phyloP scores from a whole-genome alignment of 2,113 vertebrate genomes.

The Prionailurus viverrinus region DNA sequence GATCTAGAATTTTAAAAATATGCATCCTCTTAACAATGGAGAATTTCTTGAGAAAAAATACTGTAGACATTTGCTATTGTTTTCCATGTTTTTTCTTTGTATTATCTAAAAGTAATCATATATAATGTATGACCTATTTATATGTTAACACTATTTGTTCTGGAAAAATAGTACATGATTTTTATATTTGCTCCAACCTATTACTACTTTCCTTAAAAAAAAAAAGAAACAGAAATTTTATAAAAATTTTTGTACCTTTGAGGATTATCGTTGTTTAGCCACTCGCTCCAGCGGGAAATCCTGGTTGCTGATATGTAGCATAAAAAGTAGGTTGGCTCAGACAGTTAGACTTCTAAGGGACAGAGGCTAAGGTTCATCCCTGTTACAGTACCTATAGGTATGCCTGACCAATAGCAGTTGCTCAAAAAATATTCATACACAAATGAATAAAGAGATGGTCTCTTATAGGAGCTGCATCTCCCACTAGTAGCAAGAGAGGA shows the following conservation, averaged over 20 bases:
- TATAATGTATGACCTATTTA: neutral
- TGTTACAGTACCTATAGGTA: neutral
- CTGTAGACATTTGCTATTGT: neutral
- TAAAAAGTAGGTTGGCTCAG: neutral
- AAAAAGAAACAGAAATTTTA: neutral
- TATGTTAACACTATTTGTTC: neutral
- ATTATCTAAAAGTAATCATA: constrained; percentile 27
- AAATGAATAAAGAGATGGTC: neutral
- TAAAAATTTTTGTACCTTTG: neutral
- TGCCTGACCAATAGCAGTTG: neutral
- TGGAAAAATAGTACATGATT: neutral
- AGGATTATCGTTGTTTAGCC: neutral
- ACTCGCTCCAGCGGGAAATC: neutral
- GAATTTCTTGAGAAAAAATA: neutral
- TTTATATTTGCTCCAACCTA: neutral
- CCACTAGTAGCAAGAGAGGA: neutral
- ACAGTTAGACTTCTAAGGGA: neutral
- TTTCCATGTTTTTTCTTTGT: neutral
- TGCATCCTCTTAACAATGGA: neutral
- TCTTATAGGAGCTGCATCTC: neutral
- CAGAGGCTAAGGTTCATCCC: neutral
- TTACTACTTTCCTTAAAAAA: neutral
- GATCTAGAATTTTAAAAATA: neutral
- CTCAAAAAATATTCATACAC: neutral
- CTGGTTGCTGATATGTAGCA: neutral